A percentile compares a stretch with the other conserved stretches of the same genome.
These are phyloP conservation scores for Chrysopilus asiliformis DNA, from an alignment of 2,888 invertebrate genomes.

Conservation along the genomic window DNA sequence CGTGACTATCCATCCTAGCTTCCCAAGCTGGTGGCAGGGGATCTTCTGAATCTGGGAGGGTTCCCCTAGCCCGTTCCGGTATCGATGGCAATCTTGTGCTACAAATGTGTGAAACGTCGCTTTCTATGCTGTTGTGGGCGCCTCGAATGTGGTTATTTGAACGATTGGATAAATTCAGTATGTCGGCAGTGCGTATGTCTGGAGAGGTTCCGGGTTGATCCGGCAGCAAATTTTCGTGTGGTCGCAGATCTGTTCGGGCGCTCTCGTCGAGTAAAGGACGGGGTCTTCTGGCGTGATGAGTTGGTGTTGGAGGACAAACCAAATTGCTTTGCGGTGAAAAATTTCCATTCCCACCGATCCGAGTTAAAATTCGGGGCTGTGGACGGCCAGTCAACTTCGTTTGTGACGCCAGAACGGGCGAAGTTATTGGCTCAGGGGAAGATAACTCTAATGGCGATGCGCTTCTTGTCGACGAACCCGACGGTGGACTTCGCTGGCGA, in stretches of 20 bases:
- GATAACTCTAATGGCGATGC: conserved; percentile 32
- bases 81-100: conserved; percentile 69
- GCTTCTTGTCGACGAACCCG: conserved; percentile 34
- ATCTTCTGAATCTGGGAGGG: conserved; percentile 55
- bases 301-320: conserved; percentile 77
- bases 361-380: conserved; percentile 48
- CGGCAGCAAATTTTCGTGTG: conserved; percentile 3
- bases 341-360: conserved; percentile 33
- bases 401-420: conserved; percentile 9
- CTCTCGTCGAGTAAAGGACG: conserved; percentile 36
- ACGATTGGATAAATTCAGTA: conserved; percentile 24
- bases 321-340: conserved; percentile 34
- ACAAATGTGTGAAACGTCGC: conserved; percentile 51
- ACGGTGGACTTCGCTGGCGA: conserved; percentile 33
- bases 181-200: conserved; percentile 35
- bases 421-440: conserved; percentile 11
- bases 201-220: conserved; percentile 16
- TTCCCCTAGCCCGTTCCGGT: conserved; percentile 50
- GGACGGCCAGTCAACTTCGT: conserved; percentile 35
- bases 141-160: conserved; percentile 5
- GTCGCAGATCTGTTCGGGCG: conserved; percentile 1
- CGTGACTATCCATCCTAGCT: conserved; percentile 91
- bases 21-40: conserved; percentile 93
- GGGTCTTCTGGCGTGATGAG: conserved; percentile 64
- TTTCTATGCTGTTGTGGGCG: conserved; percentile 14